Conservation (phyloP, 2,797 vertebrate genomes). For the Microctenopoma lineatum region DNA sequence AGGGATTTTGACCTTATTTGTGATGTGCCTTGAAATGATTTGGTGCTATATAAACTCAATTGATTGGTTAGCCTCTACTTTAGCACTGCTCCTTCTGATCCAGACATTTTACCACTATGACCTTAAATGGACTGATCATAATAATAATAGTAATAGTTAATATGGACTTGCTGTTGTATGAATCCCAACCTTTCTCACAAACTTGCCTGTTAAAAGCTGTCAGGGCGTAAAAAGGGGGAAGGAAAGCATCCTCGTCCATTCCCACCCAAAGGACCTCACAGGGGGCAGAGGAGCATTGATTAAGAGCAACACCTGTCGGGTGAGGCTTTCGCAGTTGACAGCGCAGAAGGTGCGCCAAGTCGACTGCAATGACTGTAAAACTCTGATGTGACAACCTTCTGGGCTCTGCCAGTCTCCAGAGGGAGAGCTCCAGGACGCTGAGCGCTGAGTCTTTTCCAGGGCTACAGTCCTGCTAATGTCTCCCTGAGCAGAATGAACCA, state of each 20-base stretch:
- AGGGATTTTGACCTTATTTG: too few relatives aligned
- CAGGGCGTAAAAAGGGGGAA: conserved; percentile 39
- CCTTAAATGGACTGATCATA: conserved; percentile 69
- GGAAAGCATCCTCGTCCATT: conserved; percentile 45
- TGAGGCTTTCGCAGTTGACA: conserved; percentile 79
- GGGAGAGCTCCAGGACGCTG: conserved; percentile 58
- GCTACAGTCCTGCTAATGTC: conserved; percentile 68
- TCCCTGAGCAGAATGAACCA: conserved; percentile 62
- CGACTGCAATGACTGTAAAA: conserved; percentile 81
- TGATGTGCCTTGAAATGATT: too few relatives aligned
- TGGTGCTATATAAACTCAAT: too few relatives aligned
- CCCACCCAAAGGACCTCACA: conserved; percentile 47
- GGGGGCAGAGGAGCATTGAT: conserved; percentile 71
- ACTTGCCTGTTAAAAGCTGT: conserved; percentile 52
- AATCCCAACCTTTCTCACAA: conserved; percentile 25
- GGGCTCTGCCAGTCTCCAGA: conserved; percentile 66
- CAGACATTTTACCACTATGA: conserved; percentile 62
- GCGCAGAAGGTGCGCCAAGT: conserved; percentile 75
- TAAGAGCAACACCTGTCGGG: conserved; percentile 86
- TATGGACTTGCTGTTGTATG: conserved; percentile 51
- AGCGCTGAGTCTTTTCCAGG: conserved; percentile 56
- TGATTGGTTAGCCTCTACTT: conserved; percentile 1
- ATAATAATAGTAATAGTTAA: conserved; percentile 70
- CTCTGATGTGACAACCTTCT: conserved; percentile 75
- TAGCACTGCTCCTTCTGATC: conserved; percentile 44